Conservation (phyloP, 2,888 invertebrate genomes). For the Priocnemis perturbator region DNA sequence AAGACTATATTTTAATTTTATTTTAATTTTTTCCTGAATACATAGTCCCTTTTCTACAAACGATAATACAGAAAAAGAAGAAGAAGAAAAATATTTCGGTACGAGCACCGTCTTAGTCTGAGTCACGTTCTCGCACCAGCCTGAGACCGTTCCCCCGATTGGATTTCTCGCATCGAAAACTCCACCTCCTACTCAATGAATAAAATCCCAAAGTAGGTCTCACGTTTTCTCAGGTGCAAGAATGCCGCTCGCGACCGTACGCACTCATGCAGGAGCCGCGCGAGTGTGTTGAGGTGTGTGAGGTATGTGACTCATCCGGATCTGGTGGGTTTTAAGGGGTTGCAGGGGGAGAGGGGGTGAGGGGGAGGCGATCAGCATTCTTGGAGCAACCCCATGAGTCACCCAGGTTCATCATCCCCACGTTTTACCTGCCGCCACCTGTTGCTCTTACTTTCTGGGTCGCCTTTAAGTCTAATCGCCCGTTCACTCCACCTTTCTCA, state of each 20-base stretch:
- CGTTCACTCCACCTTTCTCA: constrained; percentile 1
- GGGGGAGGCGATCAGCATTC: constrained; percentile 63
- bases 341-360: constrained; percentile 38
- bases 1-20: too few relatives aligned
- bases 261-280: background rate
- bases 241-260: constrained; percentile 11
- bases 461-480: constrained; percentile 34
- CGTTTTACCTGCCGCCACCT: constrained; percentile 65
- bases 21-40: too few relatives aligned
- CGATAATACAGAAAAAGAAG: too few relatives aligned
- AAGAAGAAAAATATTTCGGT: too few relatives aligned
- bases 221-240: background rate
- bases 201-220: too few relatives aligned
- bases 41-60: too few relatives aligned
- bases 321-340: constrained; percentile 36
- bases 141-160: too few relatives aligned
- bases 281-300: constrained; percentile 26
- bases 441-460: constrained; percentile 57
- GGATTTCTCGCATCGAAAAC: too few relatives aligned
- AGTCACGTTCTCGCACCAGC: too few relatives aligned
- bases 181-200: background rate
- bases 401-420: constrained; percentile 61
- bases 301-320: constrained; percentile 57
- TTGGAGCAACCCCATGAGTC: constrained; percentile 69
- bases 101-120: too few relatives aligned